Evolutionary conservation across 2,888 invertebrate species (phyloP).

Genomic region (Plebejus melissa): DNA sequence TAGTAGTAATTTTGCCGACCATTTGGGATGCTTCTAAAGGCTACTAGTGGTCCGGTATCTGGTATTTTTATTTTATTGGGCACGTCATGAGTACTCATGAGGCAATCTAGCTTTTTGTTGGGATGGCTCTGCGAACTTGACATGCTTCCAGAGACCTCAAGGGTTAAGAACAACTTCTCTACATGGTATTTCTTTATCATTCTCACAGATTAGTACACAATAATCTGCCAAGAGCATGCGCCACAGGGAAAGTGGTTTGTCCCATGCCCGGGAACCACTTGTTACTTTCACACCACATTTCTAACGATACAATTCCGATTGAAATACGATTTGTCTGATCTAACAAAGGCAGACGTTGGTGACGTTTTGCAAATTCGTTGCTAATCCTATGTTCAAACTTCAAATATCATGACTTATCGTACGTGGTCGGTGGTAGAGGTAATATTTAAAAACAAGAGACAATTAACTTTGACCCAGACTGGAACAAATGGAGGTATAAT

Average conservation of each 20-base stretch:
- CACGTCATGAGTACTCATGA: no score
- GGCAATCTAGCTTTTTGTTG: no score
- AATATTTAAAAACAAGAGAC: no score
- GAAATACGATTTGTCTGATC: conserved; percentile 43
- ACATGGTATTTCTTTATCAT: background rate
- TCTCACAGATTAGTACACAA: background rate
- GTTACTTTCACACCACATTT: conserved; percentile 75
- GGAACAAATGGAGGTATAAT: no score
- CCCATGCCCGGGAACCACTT: conserved; percentile 59
- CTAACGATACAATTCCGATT: conserved; percentile 57
- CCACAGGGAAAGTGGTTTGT: conserved; percentile 71
- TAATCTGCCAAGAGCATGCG: conserved; percentile 49
- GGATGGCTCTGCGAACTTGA: no score
- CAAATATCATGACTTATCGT: background rate
- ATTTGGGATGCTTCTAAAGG: no score
- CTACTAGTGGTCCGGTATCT: no score
- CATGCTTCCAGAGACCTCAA: no score
- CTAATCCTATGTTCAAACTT: background rate
- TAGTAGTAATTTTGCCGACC: no score
- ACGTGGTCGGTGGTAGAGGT: no score
- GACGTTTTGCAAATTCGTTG: background rate
- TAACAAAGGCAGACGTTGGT: background rate
- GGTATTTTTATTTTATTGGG: no score
- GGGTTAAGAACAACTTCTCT: background rate
- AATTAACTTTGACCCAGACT: no score